Evolutionary conservation across 2,797 vertebrate species (phyloP).

Genomic region (Anas bahamensis): DNA sequence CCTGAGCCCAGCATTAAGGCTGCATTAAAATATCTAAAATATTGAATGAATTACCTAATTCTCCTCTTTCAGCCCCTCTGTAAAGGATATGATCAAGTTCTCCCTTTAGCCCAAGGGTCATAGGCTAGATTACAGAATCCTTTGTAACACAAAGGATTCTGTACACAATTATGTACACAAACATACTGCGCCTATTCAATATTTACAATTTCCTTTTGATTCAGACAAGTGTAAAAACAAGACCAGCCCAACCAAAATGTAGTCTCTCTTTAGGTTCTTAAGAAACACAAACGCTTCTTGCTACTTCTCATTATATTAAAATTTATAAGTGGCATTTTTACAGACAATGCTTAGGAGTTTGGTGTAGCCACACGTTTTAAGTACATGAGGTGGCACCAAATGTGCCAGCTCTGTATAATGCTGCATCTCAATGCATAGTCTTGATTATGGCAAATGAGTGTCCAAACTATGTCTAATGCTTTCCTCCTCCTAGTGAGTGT

Average conservation of each 20-base stretch:
- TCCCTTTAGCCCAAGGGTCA: background rate
- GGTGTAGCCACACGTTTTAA: background rate
- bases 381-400: background rate
- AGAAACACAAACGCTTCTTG: background rate
- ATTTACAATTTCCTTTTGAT: background rate
- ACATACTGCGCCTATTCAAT: background rate
- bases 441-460: background rate
- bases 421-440: background rate
- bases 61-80: background rate
- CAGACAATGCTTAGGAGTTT: background rate
- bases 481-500: background rate
- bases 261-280: background rate
- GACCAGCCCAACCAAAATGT: background rate
- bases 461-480: background rate
- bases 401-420: background rate
- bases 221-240: background rate
- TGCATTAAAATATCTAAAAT: background rate
- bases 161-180: background rate
- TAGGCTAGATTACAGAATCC: background rate
- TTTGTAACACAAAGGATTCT: too few relatives aligned
- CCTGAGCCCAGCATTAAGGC: background rate
- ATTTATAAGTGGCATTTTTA: background rate
- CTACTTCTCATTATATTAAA: background rate
- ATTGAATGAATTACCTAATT: background rate
- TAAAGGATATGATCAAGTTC: background rate